Conservation (phyloP, 2,797 vertebrate genomes). For the Paratrypauchen microcephalus region DNA sequence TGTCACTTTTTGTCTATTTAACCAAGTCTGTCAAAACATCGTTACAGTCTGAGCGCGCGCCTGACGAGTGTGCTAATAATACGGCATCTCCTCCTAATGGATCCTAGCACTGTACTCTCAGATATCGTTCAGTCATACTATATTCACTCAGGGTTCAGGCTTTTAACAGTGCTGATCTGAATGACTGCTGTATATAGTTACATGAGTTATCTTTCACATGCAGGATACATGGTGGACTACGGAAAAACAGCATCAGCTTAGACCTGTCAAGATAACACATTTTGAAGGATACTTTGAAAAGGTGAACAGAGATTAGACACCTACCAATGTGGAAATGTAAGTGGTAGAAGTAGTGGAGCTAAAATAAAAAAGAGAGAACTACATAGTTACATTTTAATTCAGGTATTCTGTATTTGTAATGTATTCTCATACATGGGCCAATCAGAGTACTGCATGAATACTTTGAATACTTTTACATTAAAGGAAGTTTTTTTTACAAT, state of each 20-base stretch:
- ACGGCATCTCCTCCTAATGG: slow-evolving; percentile 47
- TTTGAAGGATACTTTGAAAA: no score
- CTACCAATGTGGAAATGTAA: no score
- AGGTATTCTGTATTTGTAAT: no score
- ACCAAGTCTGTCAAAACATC: slow-evolving; percentile 26
- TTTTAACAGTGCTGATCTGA: slow-evolving; percentile 37
- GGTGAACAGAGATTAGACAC: no score
- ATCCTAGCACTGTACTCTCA: slow-evolving; percentile 20
- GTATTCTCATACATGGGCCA: no score
- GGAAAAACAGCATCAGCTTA: background rate
- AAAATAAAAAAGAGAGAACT: no score
- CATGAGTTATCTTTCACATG: background rate
- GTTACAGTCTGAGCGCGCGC: slow-evolving; percentile 53
- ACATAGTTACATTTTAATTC: no score
- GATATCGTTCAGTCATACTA: slow-evolving; percentile 29
- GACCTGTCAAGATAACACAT: no score
- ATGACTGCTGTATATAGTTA: slow-evolving; percentile 28
- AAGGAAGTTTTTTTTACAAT: no score
- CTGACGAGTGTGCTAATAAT: slow-evolving; percentile 50
- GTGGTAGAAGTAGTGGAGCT: no score
- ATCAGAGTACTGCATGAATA: no score
- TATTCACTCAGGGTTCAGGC: slow-evolving; percentile 39
- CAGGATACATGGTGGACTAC: background rate
- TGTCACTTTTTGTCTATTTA: slow-evolving; percentile 24
- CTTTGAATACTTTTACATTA: no score